Conservation (phyloP, 2,888 invertebrate genomes). For the Cataglyphis livida region DNA sequence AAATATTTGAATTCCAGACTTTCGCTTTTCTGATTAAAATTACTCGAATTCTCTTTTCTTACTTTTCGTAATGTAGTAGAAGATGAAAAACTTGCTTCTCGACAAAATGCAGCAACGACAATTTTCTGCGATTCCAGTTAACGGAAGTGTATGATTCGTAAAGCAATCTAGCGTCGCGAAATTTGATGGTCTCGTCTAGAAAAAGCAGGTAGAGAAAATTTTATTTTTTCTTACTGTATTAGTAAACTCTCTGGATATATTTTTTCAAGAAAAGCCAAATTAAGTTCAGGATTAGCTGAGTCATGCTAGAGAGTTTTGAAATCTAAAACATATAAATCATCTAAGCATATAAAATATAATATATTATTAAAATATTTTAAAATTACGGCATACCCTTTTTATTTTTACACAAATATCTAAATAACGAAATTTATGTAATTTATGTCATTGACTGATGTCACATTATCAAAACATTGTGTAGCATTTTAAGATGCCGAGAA, state of each 20-base stretch:
- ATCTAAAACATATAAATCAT: neutral
- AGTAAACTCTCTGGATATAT: conserved; percentile 52
- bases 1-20: neutral
- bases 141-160: conserved; percentile 12
- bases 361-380: neutral
- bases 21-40: neutral
- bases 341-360: neutral
- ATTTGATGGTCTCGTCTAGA: conserved; percentile 63
- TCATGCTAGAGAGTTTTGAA: neutral
- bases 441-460: neutral
- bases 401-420: neutral
- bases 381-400: neutral
- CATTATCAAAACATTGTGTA: neutral
- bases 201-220: conserved; percentile 56
- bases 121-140: conserved; percentile 57
- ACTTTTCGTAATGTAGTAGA: neutral
- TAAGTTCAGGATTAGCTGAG: neutral
- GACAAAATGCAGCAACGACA: conserved; percentile 42
- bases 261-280: conserved; percentile 2
- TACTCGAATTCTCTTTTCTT: conserved; percentile 1
- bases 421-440: neutral
- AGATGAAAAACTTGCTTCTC: neutral
- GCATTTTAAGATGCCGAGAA: neutral
- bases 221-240: conserved; percentile 58
- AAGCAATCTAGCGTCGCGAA: conserved; percentile 59